Evolutionary conservation across 2,113 vertebrate species (phyloP), one percentile per base, ranked within the genome.

Genomic region (Cromileptes altivelis): DNA sequence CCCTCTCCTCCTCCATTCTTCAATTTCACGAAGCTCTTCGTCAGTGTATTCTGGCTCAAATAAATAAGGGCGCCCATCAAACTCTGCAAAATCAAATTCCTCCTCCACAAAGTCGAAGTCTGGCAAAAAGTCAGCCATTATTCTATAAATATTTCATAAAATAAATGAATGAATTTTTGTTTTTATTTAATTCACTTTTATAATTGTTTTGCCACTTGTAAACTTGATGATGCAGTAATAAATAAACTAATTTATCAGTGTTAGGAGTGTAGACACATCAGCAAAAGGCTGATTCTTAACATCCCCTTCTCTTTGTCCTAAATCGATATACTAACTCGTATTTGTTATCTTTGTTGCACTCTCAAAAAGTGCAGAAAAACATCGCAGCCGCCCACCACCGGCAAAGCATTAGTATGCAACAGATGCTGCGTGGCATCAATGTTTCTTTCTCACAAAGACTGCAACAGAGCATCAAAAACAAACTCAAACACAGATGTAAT

Each of bases 401-500:
- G 13, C n/a, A 12, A 17, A 3, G 21, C 60, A 84, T 91, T 68
- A 80, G 85, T 74, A 90, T 86, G 81, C 85, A 73, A 52, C 75
- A 80, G 78, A 57, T 83, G 78, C 55, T 61, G 63, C 18, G 25
- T 63, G 78, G 88, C 67, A 30, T 78, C 71, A 49, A 21, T 72
- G 70, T 69, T 70, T 60, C 49, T 82, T 55, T 47, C 50, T 67
- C 76, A 58, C 67, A 79, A 64, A 78, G 78, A 70, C 75, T 42
- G 47, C 30, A 82, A 63, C 61, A 37, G 73, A 86, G 81, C 81
- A 70, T 87, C 82, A 82, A 53, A 89, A 75, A 75, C 68, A 27
- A 82, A 68, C 68, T 85, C 69, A 42, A 45, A 60, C 58, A 55
- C 61, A 65, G 85, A 85, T 73, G 58, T 49, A 79, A 70, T 57